Base-by-base conservation (phyloP, 92 coral and sea anemone genomes). In the Porites rus region DNA sequence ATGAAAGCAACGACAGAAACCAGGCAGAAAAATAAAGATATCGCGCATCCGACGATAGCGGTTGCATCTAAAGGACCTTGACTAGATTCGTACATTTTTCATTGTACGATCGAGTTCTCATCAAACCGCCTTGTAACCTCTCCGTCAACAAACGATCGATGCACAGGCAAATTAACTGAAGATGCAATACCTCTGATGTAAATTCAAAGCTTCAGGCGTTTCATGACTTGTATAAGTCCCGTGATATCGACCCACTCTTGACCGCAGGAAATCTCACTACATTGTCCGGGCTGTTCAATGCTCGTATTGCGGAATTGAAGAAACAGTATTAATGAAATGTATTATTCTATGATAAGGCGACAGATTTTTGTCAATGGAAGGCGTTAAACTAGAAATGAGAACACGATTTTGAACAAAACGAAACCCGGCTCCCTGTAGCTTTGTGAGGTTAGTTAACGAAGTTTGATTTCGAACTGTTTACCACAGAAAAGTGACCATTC, bases 21-120 rank as follows among this genome's bases (percentile, higher is more conserved):
- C 12, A 85, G 61, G 69, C 96, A 95, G 88, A 95, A 95, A 75
- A 95, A 93, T 70, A 95, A 75, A 1, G 94, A 91, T 59, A 95
- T 95, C 11, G 90, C 94, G 65, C 98, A 93, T 52, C 98, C 98
- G 21, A 95, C 98, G 28, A 95, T 80, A 16, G 93, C 96, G 20
- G 98, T 91, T 0, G 98, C 92, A 46, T 93, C 93, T 16, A 95
- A 78, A 13, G 16, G 3, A 18, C 25, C 63, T 1, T 53, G 1
- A 51, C 64, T 51, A 31, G 73, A 10, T 51, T 16, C 14, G 46
- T 38, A 38, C 46, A 38, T 38, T 38, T 38, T 69, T 81, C 25
- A 74, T 52, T 62, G 50, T 73, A 83, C 74, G 21, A 68, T 51
- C 70, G 38, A 58, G 19, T 21, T 46, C 38, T 6, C 46, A 19